Percentiles rank a stretch among this genome's conserved stretches.
Evolutionary conservation across 1,140 invertebrate species (phyloP).

Genomic region (Manduca sexta): DNA sequence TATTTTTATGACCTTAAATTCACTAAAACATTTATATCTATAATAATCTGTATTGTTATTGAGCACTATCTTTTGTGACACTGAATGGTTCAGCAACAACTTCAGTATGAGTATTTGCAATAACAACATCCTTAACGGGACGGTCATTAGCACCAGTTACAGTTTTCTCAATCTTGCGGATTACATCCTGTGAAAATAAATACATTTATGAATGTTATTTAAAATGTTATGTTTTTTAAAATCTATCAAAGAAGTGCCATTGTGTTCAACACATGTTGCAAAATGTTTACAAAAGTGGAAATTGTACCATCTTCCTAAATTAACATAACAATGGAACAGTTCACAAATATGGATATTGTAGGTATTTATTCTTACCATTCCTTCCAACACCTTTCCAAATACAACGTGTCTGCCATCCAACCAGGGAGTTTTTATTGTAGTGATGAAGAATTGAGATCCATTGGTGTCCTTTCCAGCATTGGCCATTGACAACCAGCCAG

Average conservation of each 20-base stretch:
- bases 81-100: slow-evolving; percentile 83
- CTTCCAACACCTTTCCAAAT: slow-evolving; percentile 94
- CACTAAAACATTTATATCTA: not conserved
- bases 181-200: slow-evolving; percentile 82
- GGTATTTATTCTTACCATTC: slow-evolving; percentile 81
- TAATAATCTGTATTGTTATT: slow-evolving; percentile 28
- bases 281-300: too few species aligned
- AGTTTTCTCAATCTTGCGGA: slow-evolving; percentile 88
- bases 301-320: too few species aligned
- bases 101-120: slow-evolving; percentile 82
- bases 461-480: slow-evolving; percentile 98
- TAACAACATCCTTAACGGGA: slow-evolving; percentile 86
- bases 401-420: slow-evolving; percentile 97
- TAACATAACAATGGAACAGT: not conserved
- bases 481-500: slow-evolving; percentile 97
- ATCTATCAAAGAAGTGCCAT: too few species aligned
- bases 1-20: not conserved
- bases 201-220: too few species aligned
- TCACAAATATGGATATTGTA: not conserved
- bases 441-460: slow-evolving; percentile 99
- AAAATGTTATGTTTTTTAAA: too few species aligned
- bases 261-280: too few species aligned
- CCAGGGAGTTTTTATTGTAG: slow-evolving; percentile 93
- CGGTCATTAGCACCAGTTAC: slow-evolving; percentile 84
- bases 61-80: slow-evolving; percentile 87